Percentiles rank a stretch among this genome's conserved stretches.
These are phyloP conservation scores for Bellardia bayeri DNA, from an alignment of 2,888 invertebrate species.

Conservation along the genomic window DNA sequence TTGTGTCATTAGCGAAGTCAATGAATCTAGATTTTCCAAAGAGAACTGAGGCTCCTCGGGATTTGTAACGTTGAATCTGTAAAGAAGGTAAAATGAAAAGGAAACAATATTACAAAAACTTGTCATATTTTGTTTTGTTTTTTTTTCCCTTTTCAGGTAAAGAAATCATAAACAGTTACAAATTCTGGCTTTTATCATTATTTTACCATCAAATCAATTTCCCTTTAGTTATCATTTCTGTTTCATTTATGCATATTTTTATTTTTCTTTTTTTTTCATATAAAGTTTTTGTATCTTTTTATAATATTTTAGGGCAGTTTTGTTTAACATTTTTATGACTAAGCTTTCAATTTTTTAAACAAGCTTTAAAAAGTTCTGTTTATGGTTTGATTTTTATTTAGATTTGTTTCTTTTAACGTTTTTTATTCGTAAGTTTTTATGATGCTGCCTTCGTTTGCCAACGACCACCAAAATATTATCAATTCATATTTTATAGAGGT, in stretches of 20 bases:
- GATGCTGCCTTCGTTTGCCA: background rate
- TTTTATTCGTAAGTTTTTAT: constrained; percentile 14
- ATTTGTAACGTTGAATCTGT: constrained; percentile 84
- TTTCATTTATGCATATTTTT: background rate
- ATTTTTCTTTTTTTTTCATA: background rate
- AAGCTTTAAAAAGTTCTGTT: constrained; percentile 14
- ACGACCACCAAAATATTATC: constrained; percentile 11
- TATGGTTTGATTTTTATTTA: constrained; percentile 29
- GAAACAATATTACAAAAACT: background rate
- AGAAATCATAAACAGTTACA: background rate
- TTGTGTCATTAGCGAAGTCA: constrained; percentile 91
- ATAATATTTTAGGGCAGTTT: background rate
- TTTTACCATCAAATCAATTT: constrained; percentile 28
- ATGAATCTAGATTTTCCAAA: constrained; percentile 87
- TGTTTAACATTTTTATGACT: constrained; percentile 23
- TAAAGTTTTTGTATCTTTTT: constrained; percentile 5
- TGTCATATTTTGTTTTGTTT: background rate
- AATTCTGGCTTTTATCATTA: background rate
- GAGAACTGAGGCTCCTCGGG: constrained; percentile 83
- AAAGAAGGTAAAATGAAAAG: constrained; percentile 9
- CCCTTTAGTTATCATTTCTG: background rate
- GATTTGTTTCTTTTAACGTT: background rate
- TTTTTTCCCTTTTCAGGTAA: background rate
- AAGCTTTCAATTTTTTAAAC: constrained; percentile 17
- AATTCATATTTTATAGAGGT: constrained; percentile 27